Conservation (phyloP, 2,113 vertebrate species). For the Mormyrus iriodes region DNA sequence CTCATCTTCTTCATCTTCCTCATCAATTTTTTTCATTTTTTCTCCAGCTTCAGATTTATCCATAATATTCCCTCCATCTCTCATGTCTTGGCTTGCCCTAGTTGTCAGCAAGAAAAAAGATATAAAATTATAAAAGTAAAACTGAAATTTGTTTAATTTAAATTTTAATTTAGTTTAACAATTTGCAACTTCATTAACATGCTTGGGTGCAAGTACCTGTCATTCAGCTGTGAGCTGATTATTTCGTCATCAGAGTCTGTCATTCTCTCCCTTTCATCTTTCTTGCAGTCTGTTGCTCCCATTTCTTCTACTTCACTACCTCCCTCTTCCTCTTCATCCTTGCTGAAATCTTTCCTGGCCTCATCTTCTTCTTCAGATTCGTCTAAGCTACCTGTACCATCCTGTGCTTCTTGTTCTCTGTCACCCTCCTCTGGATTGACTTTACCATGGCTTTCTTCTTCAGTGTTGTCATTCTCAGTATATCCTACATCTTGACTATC, state of each 20-base stretch:
- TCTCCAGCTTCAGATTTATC: not conserved
- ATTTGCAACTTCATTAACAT: not conserved
- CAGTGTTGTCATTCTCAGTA: not conserved
- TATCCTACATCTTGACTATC: not conserved
- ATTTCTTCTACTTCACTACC: conserved; percentile 38
- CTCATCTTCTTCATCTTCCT: conserved; percentile 15
- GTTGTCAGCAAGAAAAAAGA: not conserved
- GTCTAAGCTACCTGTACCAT: not conserved
- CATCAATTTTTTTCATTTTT: not conserved
- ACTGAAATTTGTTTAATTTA: not conserved
- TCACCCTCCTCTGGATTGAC: conserved; percentile 1
- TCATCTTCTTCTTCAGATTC: conserved; percentile 7
- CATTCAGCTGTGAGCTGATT: conserved; percentile 46
- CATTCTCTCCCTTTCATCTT: not conserved
- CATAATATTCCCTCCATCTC: too few species aligned
- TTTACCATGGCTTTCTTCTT: not conserved
- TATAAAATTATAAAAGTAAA: not conserved
- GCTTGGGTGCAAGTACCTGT: conserved; percentile 31
- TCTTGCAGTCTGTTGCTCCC: not conserved
- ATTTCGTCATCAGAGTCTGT: conserved; percentile 48
- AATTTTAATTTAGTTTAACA: not conserved
- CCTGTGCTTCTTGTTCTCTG: conserved; percentile 12
- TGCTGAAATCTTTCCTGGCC: conserved; percentile 25
- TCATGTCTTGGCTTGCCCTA: not conserved
- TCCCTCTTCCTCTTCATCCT: conserved; percentile 17